Percentiles rank a stretch among this genome's conserved stretches.
Conservation (phyloP, 2,888 invertebrate species). For the Dugesia japonica region DNA sequence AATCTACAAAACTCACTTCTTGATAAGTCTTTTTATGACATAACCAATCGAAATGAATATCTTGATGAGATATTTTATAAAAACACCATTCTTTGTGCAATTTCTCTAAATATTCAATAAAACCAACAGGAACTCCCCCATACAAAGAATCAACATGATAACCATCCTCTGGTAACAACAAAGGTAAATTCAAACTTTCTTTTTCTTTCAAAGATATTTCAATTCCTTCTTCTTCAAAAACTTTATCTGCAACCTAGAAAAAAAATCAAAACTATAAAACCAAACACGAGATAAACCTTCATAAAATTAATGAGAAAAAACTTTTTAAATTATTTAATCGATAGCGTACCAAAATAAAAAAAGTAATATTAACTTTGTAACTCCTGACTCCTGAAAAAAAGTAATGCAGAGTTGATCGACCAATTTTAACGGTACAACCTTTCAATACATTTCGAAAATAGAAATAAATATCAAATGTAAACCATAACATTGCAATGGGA, state of each 20-base stretch:
- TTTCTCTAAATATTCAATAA: constrained; percentile 41
- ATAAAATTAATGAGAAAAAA: too few species aligned
- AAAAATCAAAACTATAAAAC: too few species aligned
- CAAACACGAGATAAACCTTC: too few species aligned
- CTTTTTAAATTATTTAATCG: too few species aligned
- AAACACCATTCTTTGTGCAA: neutral
- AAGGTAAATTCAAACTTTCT: constrained; percentile 65
- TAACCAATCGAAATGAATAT: neutral
- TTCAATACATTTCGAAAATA: too few species aligned
- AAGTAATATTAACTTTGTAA: too few species aligned
- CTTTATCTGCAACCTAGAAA: neutral
- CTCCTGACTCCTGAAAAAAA: too few species aligned
- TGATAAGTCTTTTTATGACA: neutral
- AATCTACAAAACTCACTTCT: neutral
- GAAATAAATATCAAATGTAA: too few species aligned
- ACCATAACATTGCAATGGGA: too few species aligned
- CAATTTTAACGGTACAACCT: too few species aligned
- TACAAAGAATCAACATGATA: constrained; percentile 81
- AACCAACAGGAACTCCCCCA: constrained; percentile 65
- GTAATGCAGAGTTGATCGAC: too few species aligned
- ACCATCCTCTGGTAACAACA: constrained; percentile 86
- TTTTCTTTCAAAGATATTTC: constrained; percentile 60
- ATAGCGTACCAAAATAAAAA: too few species aligned
- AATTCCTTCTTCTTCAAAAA: constrained; percentile 11
- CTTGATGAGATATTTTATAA: neutral